Evolutionary conservation across 2,888 invertebrate species (phyloP).

Genomic region (Thereva nobilitata): DNA sequence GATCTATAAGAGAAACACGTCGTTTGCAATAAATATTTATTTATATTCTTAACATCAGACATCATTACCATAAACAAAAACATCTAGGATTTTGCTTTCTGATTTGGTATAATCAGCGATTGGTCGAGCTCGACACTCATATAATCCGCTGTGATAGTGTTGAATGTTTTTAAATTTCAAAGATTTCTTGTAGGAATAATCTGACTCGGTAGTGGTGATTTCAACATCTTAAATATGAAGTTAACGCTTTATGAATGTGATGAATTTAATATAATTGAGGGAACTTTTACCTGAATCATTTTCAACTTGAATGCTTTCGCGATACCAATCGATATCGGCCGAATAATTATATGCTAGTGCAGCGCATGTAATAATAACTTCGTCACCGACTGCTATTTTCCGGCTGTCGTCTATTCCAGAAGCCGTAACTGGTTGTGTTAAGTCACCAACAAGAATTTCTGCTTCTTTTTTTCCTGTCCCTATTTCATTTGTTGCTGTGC

Average conservation of each 20-base stretch:
- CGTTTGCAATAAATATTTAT: conserved; percentile 13
- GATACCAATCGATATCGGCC: conserved; percentile 61
- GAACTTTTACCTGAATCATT: conserved; percentile 42
- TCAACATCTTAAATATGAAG: conserved; percentile 43
- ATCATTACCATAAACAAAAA: conserved; percentile 56
- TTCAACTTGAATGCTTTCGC: conserved; percentile 46
- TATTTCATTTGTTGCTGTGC: conserved; percentile 57
- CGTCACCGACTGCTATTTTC: conserved; percentile 62
- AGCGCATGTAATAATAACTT: conserved; percentile 63
- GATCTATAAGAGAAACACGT: conserved; percentile 51
- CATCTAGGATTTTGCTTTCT: conserved; percentile 50
- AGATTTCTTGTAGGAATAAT: conserved; percentile 53
- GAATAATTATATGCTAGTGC: conserved; percentile 63
- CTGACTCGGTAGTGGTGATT: conserved; percentile 45
- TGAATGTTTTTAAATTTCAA: conserved; percentile 54
- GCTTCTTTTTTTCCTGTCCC: conserved; percentile 49
- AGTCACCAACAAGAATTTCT: conserved; percentile 53
- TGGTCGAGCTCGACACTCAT: conserved; percentile 54
- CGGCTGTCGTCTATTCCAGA: conserved; percentile 55
- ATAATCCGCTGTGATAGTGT: conserved; percentile 54
- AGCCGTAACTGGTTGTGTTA: conserved; percentile 56
- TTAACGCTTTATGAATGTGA: background rate
- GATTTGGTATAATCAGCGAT: conserved; percentile 43
- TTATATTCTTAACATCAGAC: background rate
- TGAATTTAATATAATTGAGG: background rate